Conservation (phyloP, 2,888 invertebrate species). For the Azorinus chamasolen region DNA sequence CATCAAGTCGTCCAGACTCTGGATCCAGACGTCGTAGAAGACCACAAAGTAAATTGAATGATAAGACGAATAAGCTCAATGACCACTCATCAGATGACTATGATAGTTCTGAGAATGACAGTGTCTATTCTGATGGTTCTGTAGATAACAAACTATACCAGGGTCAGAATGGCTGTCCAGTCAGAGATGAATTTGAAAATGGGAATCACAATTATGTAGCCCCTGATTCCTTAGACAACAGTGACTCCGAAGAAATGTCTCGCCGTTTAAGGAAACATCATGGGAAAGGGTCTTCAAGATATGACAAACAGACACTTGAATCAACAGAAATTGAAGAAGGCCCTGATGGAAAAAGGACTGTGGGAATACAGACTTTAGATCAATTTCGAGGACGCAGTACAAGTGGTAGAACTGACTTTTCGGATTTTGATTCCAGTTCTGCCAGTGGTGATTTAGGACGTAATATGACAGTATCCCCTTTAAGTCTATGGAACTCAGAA, state of each 20-base stretch:
- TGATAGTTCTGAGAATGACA: constrained; percentile 77
- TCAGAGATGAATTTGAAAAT: constrained; percentile 2
- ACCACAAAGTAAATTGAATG: constrained; percentile 57
- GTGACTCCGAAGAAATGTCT: constrained; percentile 40
- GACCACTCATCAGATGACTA: constrained; percentile 79
- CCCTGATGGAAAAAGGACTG: constrained; percentile 48
- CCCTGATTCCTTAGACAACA: background rate
- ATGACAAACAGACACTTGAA: constrained; percentile 12
- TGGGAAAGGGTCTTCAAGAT: constrained; percentile 14
- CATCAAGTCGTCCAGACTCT: constrained; percentile 76
- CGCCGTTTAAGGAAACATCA: constrained; percentile 29
- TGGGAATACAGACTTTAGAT: constrained; percentile 55
- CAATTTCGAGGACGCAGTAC: constrained; percentile 17
- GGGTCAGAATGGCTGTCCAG: constrained; percentile 3
- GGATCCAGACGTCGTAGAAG: constrained; percentile 73
- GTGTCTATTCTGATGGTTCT: constrained; percentile 80
- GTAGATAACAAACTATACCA: constrained; percentile 11
- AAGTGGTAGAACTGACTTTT: constrained; percentile 39
- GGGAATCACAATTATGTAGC: constrained; percentile 8
- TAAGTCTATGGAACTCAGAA: constrained; percentile 73
- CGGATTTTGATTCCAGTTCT: constrained; percentile 54
- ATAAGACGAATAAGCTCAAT: constrained; percentile 47
- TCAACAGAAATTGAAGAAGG: constrained; percentile 30
- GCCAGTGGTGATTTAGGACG: constrained; percentile 40
- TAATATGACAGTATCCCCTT: constrained; percentile 67